A percentile compares a stretch with the other conserved stretches of the same genome.
Conservation (phyloP, 2,888 invertebrate species). For the Tenthredo mesomela region DNA sequence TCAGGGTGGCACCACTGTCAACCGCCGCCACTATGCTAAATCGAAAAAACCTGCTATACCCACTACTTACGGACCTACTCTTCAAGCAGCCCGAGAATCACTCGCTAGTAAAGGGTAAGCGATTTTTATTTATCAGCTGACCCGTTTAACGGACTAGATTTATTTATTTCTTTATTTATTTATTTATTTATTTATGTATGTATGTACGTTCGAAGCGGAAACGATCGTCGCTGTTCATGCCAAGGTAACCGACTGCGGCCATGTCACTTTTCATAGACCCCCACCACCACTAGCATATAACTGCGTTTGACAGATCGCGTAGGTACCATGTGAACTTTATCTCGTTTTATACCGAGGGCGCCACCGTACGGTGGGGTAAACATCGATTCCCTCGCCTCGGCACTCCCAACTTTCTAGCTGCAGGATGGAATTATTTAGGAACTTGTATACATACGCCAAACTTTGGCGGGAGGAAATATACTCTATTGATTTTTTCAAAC, state of each 20-base stretch:
- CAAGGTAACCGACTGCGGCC: conserved; percentile 47
- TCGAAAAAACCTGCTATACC: neutral
- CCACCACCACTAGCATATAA: neutral
- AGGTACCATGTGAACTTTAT: neutral
- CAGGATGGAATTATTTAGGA: conserved; percentile 19
- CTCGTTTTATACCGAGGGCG: conserved; percentile 7
- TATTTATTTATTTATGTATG: neutral
- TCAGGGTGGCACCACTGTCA: conserved; percentile 34
- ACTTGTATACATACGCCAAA: conserved; percentile 20
- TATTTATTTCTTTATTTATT: too few relatives aligned
- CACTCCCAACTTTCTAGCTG: neutral
- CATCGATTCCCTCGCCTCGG: neutral
- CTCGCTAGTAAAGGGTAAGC: conserved; percentile 73
- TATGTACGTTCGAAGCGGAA: neutral
- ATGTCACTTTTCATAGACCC: conserved; percentile 5
- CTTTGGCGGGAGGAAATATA: conserved; percentile 2
- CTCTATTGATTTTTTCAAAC: conserved; percentile 35
- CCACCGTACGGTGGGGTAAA: conserved; percentile 14
- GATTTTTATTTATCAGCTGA: conserved; percentile 38
- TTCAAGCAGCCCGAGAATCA: conserved; percentile 59
- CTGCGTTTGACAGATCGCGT: conserved; percentile 45
- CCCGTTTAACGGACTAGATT: neutral
- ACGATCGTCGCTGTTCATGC: neutral
- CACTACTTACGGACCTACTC: conserved; percentile 21
- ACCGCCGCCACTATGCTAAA: neutral